These are phyloP conservation scores for Bovichtus variegatus DNA, from an alignment of 2,797 vertebrate species.

Conservation along the genomic window DNA sequence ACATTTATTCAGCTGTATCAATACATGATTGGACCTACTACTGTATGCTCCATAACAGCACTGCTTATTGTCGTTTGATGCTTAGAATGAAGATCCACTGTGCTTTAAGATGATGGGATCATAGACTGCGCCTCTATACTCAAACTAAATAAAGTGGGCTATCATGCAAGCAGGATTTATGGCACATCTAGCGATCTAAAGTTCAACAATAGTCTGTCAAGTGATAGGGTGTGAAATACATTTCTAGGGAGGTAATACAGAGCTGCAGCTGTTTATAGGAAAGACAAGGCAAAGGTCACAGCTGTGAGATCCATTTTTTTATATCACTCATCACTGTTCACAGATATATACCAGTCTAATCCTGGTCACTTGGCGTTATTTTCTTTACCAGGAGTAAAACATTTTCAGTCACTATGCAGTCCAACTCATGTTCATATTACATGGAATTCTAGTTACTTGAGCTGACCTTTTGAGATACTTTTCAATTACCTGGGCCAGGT, in stretches of 20 bases:
- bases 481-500: neutral
- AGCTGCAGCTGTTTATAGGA: constrained; percentile 63
- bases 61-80: neutral
- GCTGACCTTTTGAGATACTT: neutral
- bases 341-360: constrained; percentile 23
- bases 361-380: constrained; percentile 15
- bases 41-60: neutral
- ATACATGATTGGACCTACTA: neutral
- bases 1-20: neutral
- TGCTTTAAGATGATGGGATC: neutral
- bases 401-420: neutral
- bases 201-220: constrained; percentile 61
- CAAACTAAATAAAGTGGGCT: constrained; percentile 8
- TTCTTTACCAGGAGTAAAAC: constrained; percentile 23
- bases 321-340: constrained; percentile 67
- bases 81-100: neutral
- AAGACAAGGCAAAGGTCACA: constrained; percentile 76
- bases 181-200: constrained; percentile 19
- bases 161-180: constrained; percentile 22
- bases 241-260: constrained; percentile 65
- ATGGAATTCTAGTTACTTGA: neutral
- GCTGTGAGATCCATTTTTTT: constrained; percentile 59
- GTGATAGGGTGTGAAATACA: constrained; percentile 67
- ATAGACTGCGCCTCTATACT: neutral
- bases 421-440: neutral